These are phyloP conservation scores for Eilema griseolum DNA, from an alignment of 2,888 invertebrate genomes.

Conservation along the genomic window DNA sequence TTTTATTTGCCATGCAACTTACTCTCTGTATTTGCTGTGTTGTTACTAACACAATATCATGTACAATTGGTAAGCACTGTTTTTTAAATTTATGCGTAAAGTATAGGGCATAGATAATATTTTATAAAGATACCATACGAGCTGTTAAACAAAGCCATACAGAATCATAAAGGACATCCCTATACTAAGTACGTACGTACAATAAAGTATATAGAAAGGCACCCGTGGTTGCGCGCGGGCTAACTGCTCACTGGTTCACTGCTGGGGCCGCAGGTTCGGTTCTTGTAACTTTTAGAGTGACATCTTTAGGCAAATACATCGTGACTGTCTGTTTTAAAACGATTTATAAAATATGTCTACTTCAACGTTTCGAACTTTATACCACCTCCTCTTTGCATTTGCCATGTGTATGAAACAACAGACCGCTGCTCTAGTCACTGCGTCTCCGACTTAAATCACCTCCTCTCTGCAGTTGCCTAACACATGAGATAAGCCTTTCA, in stretches of 20 bases:
- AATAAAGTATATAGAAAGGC: constrained; percentile 44
- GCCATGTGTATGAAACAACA: too few species aligned
- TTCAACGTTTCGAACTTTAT: too few species aligned
- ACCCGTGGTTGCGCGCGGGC: constrained; percentile 40
- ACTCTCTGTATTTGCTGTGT: neutral
- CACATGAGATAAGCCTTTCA: too few species aligned
- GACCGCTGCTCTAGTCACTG: too few species aligned
- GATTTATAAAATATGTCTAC: neutral
- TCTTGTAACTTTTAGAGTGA: neutral
- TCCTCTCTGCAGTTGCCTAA: too few species aligned
- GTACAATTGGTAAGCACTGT: too few species aligned
- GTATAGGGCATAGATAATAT: constrained; percentile 1
- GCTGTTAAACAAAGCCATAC: neutral
- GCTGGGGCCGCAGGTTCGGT: constrained; percentile 8
- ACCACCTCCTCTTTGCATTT: too few species aligned
- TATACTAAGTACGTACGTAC: constrained; percentile 23
- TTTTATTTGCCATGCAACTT: neutral
- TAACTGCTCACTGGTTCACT: constrained; percentile 2
- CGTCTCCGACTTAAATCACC: too few species aligned
- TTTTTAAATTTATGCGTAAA: neutral
- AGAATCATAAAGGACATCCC: constrained; percentile 54
- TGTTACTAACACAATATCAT: too few species aligned
- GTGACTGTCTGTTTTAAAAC: neutral
- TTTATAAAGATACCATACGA: neutral
- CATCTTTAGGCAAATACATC: neutral